Conservation (phyloP, 2,888 invertebrate genomes). For the Mellilla xanthometata region DNA sequence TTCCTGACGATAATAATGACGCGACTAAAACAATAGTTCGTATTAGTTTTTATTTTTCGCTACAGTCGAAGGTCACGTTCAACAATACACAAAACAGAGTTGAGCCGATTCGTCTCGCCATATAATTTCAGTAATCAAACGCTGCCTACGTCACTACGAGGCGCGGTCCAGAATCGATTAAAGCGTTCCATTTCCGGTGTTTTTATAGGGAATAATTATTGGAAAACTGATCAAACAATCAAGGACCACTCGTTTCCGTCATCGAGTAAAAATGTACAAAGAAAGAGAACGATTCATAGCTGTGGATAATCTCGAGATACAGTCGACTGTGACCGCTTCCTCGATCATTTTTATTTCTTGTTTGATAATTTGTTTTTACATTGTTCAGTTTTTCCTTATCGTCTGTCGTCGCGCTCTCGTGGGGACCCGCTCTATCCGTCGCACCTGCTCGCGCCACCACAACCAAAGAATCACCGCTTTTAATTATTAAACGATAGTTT, state of each 20-base stretch:
- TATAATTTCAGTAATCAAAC: constrained; percentile 79
- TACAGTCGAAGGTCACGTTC: constrained; percentile 63
- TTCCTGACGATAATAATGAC: constrained; percentile 77
- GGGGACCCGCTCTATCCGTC: constrained; percentile 38
- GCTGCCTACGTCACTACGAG: constrained; percentile 73
- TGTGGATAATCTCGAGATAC: constrained; percentile 73
- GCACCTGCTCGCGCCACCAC: constrained; percentile 62
- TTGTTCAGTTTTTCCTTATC: constrained; percentile 60
- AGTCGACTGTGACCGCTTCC: constrained; percentile 80
- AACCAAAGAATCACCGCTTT: constrained; percentile 62
- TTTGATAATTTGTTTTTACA: constrained; percentile 77
- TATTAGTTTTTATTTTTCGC: constrained; percentile 78
- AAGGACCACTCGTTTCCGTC: constrained; percentile 69
- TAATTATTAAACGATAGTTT: constrained; percentile 75
- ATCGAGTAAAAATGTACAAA: constrained; percentile 60
- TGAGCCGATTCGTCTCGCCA: constrained; percentile 73
- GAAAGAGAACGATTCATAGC: constrained; percentile 60
- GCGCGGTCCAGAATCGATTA: constrained; percentile 77
- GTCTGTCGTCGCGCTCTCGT: constrained; percentile 51
- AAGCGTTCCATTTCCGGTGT: constrained; percentile 76
- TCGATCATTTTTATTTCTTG: constrained; percentile 73
- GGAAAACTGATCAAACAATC: constrained; percentile 75
- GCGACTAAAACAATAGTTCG: constrained; percentile 76
- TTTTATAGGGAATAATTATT: constrained; percentile 75
- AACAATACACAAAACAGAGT: constrained; percentile 78